Base-by-base conservation (phyloP, 23 tunicate species). In the Styela clava region DNA sequence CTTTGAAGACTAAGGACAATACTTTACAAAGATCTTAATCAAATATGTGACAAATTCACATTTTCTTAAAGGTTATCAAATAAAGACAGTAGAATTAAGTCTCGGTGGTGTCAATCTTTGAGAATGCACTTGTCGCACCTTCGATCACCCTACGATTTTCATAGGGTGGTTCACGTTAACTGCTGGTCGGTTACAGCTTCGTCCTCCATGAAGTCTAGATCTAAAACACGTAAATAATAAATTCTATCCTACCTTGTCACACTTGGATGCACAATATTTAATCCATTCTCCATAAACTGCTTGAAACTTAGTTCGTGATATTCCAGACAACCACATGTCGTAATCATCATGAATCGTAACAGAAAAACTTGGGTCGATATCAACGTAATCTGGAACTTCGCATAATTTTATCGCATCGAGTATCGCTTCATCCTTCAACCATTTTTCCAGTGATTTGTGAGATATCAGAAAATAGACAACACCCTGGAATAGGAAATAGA, bases 301-400 rank as follows among this genome's bases (percentile, higher is more conserved):
- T 20, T 61, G 30, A 69, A 92, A 92, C 26, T 83, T 92, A 24
- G 83, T 64, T 28, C 85, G 84, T 2, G 97, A 78, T 28, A 92
- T 79, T 12, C 97, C 97, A 32, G 82, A 83, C 68, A 84, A 62
- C 69, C 74, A 74, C 28, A 74, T 70, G 74, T 92, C 97, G 74
- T 74, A 92, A 74, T 92, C 97, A 63, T 92, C 97, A 79, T 92
- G 94, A 44, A 92, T 84, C 0, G 97, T 73, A 23, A 68, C 91
- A 20, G 83, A 83, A 35, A 92, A 92, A 32, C 82, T 69, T 16
- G 92, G 22, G 73, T 92, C 92, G n/a, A 73, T 64, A 76, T 92
- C 97, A 33, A 68, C 97, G 68, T 87, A 92, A 30, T 77, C 86
- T 3, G 97, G 64, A 63, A 69, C 80, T 70, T 91, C 97, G 76